Evolutionary conservation across 2,113 vertebrate species (phyloP).

Genomic region (Hippocampus barbouri): DNA sequence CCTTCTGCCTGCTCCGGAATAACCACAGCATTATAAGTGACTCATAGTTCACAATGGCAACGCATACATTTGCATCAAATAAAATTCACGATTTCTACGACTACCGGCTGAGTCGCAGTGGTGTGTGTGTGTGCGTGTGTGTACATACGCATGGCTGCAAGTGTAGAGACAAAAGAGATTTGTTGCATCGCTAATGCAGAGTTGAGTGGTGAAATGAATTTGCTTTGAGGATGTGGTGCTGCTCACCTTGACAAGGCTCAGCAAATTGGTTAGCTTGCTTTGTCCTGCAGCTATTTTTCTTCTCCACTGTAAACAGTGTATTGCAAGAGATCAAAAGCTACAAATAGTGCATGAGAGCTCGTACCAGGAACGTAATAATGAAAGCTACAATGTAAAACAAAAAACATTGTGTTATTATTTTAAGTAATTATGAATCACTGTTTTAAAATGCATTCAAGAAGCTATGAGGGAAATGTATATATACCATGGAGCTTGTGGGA

Average conservation of each 20-base stretch:
- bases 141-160: neutral
- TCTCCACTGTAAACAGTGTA: neutral
- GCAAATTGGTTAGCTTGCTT: slow-evolving; percentile 23
- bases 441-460: neutral
- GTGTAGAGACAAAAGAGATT: slow-evolving; percentile 10
- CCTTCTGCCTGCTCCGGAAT: slow-evolving; percentile 52
- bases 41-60: slow-evolving; percentile 51
- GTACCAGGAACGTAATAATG: neutral
- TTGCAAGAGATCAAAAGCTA: neutral
- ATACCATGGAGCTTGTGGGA: neutral
- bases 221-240: slow-evolving; percentile 23
- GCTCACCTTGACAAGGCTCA: slow-evolving; percentile 16
- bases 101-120: slow-evolving; percentile 16
- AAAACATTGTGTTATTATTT: neutral
- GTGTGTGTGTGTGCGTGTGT: neutral
- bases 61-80: slow-evolving; percentile 54
- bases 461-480: neutral
- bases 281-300: slow-evolving; percentile 26
- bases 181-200: slow-evolving; percentile 3
- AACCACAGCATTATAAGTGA: slow-evolving; percentile 55
- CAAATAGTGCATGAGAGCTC: neutral
- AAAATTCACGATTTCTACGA: slow-evolving; percentile 44
- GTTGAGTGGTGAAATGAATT: slow-evolving; percentile 15
- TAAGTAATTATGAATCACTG: neutral
- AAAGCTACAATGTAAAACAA: neutral